Evolutionary conservation across 2,113 vertebrate genomes (phyloP).

Genomic region (Craseonycteris thonglongyai): DNA sequence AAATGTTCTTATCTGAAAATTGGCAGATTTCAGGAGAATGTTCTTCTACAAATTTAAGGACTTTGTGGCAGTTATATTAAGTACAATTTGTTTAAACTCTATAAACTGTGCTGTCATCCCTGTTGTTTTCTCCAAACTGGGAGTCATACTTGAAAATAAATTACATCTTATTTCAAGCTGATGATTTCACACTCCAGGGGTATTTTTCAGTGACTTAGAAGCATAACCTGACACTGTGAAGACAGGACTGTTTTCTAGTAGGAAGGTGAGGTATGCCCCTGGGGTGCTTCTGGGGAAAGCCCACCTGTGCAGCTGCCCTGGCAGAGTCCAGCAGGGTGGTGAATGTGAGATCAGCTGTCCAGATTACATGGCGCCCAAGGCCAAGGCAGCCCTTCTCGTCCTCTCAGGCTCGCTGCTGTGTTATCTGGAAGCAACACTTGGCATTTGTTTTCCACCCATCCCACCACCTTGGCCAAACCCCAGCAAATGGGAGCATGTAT

Average conservation of each 20-base stretch:
- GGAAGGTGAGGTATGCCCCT: neutral
- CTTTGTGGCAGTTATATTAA: neutral
- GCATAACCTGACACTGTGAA: neutral
- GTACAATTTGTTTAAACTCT: neutral
- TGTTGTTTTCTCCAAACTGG: neutral
- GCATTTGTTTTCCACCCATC: neutral
- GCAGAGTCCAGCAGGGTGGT: neutral
- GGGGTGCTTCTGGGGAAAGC: neutral
- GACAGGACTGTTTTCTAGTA: neutral
- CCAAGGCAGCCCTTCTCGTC: neutral
- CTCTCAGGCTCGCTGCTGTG: neutral
- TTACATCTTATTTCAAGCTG: neutral
- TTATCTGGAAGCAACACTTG: neutral
- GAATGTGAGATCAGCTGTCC: neutral
- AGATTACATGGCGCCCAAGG: neutral
- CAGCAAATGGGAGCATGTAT: neutral
- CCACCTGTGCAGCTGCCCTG: neutral
- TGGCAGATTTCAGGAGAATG: neutral
- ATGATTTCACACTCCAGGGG: neutral
- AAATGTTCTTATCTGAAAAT: neutral
- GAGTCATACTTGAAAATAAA: neutral
- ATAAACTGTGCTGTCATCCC: neutral
- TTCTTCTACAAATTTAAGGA: neutral
- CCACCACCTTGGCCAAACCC: neutral
- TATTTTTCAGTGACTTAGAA: constrained; percentile 11